phyloP scores from a whole-genome alignment of 2,113 vertebrate species.

The Aegithalos caudatus region DNA sequence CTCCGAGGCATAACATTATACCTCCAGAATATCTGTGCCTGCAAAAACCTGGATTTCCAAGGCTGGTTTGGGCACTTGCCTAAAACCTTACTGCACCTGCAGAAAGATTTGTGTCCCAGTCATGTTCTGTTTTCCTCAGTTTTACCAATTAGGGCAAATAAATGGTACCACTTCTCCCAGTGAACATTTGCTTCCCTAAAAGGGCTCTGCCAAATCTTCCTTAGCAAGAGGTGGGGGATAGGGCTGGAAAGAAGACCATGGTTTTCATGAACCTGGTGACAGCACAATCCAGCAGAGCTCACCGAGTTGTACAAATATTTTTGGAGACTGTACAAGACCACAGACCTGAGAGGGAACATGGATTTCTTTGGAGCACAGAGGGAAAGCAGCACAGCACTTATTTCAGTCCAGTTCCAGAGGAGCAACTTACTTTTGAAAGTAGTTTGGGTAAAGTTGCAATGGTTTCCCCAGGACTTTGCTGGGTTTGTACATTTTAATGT shows the following conservation, averaged over 20 bases:
- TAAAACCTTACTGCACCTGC: neutral
- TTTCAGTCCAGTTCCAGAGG: neutral
- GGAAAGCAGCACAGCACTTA: neutral
- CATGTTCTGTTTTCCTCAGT: neutral
- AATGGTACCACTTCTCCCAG: neutral
- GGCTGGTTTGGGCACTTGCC: neutral
- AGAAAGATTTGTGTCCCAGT: neutral
- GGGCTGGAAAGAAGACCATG: neutral
- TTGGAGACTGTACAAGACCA: neutral
- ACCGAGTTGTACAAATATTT: neutral
- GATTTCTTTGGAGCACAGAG: neutral
- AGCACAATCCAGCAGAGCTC: neutral
- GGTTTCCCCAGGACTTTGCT: neutral
- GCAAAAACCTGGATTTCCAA: neutral
- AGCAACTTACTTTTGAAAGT: neutral
- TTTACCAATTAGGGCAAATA: neutral
- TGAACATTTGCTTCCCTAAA: neutral
- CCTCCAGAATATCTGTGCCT: neutral
- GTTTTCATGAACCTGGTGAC: neutral
- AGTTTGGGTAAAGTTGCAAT: neutral
- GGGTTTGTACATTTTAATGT: neutral
- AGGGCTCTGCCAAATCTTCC: neutral
- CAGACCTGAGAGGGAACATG: neutral
- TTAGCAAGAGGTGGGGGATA: neutral
- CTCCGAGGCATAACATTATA: neutral